Conservation (phyloP, 2,797 vertebrate species). For the Dendrocincla tyrannina region DNA sequence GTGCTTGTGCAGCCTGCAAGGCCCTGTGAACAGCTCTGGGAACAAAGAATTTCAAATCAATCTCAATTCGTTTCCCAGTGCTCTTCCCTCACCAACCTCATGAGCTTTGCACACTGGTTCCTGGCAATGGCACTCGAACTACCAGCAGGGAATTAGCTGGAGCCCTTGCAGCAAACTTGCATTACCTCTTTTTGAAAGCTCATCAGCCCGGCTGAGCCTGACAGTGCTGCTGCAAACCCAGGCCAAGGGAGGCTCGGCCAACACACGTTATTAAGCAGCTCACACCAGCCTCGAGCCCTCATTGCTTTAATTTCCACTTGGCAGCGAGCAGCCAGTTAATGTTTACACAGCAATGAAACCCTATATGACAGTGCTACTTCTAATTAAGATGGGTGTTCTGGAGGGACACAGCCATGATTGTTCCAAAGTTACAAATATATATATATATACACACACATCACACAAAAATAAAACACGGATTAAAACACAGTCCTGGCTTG, state of each 20-base stretch:
- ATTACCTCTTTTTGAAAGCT: background rate
- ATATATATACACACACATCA: accelerated
- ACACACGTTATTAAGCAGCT: background rate
- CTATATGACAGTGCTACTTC: background rate
- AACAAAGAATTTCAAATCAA: background rate
- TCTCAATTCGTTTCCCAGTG: background rate
- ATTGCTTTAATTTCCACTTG: constrained; percentile 41
- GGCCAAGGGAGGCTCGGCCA: background rate
- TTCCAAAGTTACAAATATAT: background rate
- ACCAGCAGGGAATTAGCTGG: background rate
- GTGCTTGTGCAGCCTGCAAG: background rate
- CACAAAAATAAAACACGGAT: background rate
- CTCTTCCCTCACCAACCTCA: background rate
- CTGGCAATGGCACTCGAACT: background rate
- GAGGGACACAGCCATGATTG: background rate
- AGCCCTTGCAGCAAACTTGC: background rate
- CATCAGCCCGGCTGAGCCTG: background rate
- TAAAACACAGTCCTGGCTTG: background rate
- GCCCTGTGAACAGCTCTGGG: background rate
- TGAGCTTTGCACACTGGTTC: accelerated
- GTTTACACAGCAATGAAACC: constrained; percentile 23
- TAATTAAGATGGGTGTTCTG: constrained; percentile 3
- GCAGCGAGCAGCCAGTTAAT: constrained; percentile 1
- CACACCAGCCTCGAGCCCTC: background rate
- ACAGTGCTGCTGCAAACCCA: background rate